These are phyloP conservation scores for Caradrina clavipalpis DNA, from an alignment of 2,888 invertebrate genomes.

Conservation along the genomic window DNA sequence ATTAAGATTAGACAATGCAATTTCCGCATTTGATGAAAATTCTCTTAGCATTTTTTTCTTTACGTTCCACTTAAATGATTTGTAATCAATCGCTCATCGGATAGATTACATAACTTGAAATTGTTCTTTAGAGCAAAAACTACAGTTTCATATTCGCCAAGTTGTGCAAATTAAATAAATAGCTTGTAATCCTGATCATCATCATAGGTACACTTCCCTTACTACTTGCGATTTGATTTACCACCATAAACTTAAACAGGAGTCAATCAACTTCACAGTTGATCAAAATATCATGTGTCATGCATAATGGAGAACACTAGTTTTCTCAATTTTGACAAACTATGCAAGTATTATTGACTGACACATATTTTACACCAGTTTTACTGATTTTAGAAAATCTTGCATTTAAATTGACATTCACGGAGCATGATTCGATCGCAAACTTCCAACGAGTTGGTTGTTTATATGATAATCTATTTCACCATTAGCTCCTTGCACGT, in stretches of 20 bases:
- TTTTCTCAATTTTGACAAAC: slow-evolving; percentile 9
- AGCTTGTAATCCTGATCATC: background rate
- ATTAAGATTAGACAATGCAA: slow-evolving; percentile 8
- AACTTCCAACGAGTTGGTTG: slow-evolving; percentile 58
- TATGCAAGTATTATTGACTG: slow-evolving; percentile 13
- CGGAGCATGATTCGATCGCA: slow-evolving; percentile 62
- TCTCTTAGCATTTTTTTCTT: no score
- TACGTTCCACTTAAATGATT: slow-evolving; percentile 32
- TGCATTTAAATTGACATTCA: slow-evolving; percentile 52
- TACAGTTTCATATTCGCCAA: slow-evolving; percentile 8
- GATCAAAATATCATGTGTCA: no score
- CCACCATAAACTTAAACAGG: background rate
- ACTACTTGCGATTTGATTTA: background rate
- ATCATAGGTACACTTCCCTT: background rate
- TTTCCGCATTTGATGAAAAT: slow-evolving; percentile 40
- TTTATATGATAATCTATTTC: slow-evolving; percentile 73
- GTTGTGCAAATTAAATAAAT: slow-evolving; percentile 15
- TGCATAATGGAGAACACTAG: no score
- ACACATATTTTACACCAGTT: slow-evolving; percentile 8
- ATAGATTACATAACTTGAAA: slow-evolving; percentile 31
- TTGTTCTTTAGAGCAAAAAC: slow-evolving; percentile 18
- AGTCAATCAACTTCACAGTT: background rate
- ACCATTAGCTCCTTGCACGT: slow-evolving; percentile 67
- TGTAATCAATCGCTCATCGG: slow-evolving; percentile 41
- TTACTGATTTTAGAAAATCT: slow-evolving; percentile 38